Conservation (phyloP, 2,113 vertebrate species). For the Scomber japonicus region DNA sequence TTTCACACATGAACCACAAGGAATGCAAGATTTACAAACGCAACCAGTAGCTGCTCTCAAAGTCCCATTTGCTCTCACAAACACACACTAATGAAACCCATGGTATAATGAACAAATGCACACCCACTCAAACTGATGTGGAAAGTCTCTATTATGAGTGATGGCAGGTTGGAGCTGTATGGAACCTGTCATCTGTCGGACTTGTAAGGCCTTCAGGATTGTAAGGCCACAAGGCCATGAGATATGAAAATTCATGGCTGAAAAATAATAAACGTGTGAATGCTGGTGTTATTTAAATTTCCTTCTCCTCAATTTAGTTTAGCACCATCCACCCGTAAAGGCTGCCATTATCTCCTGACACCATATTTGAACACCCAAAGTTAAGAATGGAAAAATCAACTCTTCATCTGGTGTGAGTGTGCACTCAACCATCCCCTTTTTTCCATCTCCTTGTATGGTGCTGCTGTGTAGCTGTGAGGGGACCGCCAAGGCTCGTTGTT, state of each 20-base stretch:
- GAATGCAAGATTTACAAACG: constrained; percentile 27
- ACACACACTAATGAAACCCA: constrained; percentile 10
- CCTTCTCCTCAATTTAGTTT: constrained; percentile 1
- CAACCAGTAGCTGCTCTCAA: constrained; percentile 42
- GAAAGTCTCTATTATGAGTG: constrained; percentile 57
- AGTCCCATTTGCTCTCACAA: not conserved
- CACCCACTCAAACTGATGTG: constrained; percentile 32
- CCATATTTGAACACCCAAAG: constrained; percentile 52
- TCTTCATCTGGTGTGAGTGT: constrained; percentile 42
- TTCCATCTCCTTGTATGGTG: constrained; percentile 81
- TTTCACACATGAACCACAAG: constrained; percentile 42
- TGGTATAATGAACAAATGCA: constrained; percentile 12
- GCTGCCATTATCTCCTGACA: constrained; percentile 42
- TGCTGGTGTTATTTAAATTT: constrained; percentile 35
- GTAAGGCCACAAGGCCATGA: not conserved
- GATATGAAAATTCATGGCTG: not conserved
- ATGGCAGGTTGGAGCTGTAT: constrained; percentile 53
- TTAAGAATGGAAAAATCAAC: constrained; percentile 69
- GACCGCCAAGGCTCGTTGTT: constrained; percentile 43
- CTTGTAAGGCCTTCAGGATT: constrained; percentile 1
- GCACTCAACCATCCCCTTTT: constrained; percentile 58
- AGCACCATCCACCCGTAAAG: constrained; percentile 27
- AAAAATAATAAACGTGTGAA: not conserved
- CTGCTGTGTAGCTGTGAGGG: constrained; percentile 62
- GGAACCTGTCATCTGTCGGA: constrained; percentile 22